These are phyloP conservation scores for Monopis laevigella DNA, from an alignment of 2,888 invertebrate species.

Conservation along the genomic window DNA sequence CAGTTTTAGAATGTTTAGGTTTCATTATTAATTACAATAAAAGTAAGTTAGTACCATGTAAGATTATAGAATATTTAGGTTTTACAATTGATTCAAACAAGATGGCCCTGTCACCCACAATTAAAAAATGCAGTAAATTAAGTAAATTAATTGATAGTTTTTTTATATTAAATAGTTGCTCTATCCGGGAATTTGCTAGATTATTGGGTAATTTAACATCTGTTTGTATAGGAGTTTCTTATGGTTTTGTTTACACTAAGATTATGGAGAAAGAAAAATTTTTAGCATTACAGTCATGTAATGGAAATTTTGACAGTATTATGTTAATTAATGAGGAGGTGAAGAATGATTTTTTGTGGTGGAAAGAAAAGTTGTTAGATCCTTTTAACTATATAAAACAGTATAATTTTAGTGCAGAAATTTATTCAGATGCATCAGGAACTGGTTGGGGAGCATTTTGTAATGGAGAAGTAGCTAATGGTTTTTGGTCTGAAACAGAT, in stretches of 20 bases:
- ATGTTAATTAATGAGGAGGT: not conserved
- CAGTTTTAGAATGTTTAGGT: constrained; percentile 10
- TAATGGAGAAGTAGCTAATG: constrained; percentile 5
- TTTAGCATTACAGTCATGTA: constrained; percentile 1
- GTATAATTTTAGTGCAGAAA: constrained; percentile 8
- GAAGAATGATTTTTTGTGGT: constrained; percentile 9
- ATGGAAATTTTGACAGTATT: not conserved
- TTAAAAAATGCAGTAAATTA: not conserved
- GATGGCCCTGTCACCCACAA: not conserved
- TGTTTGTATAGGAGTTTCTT: constrained; percentile 11
- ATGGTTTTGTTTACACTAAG: constrained; percentile 11
- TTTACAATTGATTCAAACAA: constrained; percentile 13
- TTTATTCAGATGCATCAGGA: constrained; percentile 10
- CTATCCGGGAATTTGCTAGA: constrained; percentile 2
- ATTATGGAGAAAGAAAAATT: constrained; percentile 6
- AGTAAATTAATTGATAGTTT: not conserved
- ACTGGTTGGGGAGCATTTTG: constrained; percentile 12
- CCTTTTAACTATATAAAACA: constrained; percentile 1
- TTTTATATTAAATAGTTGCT: not conserved
- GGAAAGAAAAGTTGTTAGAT: constrained; percentile 2
- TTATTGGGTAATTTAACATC: constrained; percentile 1
- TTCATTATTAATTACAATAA: constrained; percentile 16
- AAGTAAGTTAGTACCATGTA: constrained; percentile 9
- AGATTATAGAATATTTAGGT: constrained; percentile 15
- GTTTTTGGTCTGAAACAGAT: constrained; percentile 6